Evolutionary conservation across 1,140 invertebrate genomes (phyloP).

Genomic region (Helicoverpa zea): DNA sequence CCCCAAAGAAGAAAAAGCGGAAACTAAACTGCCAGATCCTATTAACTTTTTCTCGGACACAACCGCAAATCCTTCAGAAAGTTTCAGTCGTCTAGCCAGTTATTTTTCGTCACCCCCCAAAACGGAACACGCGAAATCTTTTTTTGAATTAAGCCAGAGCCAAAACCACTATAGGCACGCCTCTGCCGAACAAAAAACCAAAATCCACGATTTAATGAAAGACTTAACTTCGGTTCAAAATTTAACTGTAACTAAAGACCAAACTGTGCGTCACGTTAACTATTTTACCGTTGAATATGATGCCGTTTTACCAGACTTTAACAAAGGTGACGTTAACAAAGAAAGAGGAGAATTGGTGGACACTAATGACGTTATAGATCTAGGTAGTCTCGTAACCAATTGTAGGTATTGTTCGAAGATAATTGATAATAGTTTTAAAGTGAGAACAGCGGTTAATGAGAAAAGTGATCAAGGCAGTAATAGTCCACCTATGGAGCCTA

Average conservation of each 20-base stretch:
- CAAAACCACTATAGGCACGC: slow-evolving; percentile 80
- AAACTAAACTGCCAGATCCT: slow-evolving; percentile 64
- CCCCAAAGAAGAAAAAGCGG: slow-evolving; percentile 29
- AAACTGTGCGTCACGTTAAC: slow-evolving; percentile 72
- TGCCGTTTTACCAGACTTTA: neutral
- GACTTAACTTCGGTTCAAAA: slow-evolving; percentile 72
- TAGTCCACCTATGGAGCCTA: slow-evolving; percentile 49
- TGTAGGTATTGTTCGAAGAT: slow-evolving; percentile 71
- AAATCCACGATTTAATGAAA: slow-evolving; percentile 44
- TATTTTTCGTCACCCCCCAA: slow-evolving; percentile 71
- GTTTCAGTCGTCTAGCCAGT: slow-evolving; percentile 76
- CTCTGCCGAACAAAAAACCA: slow-evolving; percentile 27
- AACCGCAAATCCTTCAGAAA: slow-evolving; percentile 26
- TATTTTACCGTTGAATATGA: slow-evolving; percentile 77
- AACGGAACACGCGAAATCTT: slow-evolving; percentile 80
- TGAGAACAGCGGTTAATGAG: slow-evolving; percentile 65
- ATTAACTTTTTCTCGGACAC: slow-evolving; percentile 68
- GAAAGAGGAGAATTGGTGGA: slow-evolving; percentile 49
- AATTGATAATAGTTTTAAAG: slow-evolving; percentile 57
- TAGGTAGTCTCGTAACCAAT: slow-evolving; percentile 57
- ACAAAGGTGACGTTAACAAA: slow-evolving; percentile 21
- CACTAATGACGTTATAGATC: slow-evolving; percentile 40
- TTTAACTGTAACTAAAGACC: slow-evolving; percentile 61
- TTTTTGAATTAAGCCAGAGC: slow-evolving; percentile 84
- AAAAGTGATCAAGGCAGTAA: slow-evolving; percentile 51